These are phyloP conservation scores for Lophotis ruficrista DNA, from an alignment of 2,113 vertebrate species.

Conservation along the genomic window DNA sequence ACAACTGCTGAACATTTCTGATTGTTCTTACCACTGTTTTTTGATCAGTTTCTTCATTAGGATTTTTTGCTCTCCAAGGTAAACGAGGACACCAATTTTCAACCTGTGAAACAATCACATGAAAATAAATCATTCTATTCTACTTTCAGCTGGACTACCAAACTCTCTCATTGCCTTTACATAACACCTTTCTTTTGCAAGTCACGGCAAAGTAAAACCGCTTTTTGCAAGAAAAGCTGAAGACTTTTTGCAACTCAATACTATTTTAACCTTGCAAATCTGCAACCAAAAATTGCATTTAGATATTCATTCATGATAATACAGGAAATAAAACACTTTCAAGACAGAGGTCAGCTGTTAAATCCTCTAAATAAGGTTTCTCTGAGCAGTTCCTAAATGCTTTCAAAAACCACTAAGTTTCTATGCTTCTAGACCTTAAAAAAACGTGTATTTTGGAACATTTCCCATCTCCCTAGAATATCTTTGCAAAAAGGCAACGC, in stretches of 20 bases:
- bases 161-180: background rate
- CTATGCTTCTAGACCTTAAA: background rate
- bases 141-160: background rate
- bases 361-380: background rate
- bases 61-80: constrained; percentile 90
- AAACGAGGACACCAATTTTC: constrained; percentile 99
- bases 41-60: constrained; percentile 86
- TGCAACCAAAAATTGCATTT: background rate
- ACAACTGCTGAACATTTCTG: background rate
- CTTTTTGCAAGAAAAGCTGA: background rate
- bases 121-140: background rate
- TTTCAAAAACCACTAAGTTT: background rate
- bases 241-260: background rate
- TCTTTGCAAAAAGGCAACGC: background rate
- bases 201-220: background rate
- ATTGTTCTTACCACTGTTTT: constrained; percentile 82
- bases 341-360: background rate
- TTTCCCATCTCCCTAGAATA: background rate
- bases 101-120: constrained; percentile 80
- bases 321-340: background rate
- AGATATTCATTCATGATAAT: background rate
- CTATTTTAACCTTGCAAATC: background rate
- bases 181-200: background rate
- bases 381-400: background rate
- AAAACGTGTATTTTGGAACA: background rate